Conservation (phyloP, 2,888 invertebrate genomes). For the Drosophila antonietae region DNA sequence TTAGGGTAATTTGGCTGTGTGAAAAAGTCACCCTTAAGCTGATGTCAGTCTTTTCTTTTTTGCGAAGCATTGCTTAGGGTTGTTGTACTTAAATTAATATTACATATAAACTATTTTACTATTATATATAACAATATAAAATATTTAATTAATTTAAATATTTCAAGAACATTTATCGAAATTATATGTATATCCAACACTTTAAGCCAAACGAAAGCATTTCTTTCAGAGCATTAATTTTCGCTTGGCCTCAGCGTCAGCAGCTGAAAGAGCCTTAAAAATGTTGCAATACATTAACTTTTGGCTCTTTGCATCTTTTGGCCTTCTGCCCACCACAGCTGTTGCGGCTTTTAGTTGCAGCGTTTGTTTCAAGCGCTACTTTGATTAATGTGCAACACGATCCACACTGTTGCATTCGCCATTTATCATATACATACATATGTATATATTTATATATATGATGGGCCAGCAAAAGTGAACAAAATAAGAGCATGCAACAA, state of each 20-base stretch:
- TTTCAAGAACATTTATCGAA: neutral
- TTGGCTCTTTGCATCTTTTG: slow-evolving; percentile 36
- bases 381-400: slow-evolving; percentile 58
- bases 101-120: too few species aligned
- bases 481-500: neutral
- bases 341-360: slow-evolving; percentile 41
- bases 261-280: slow-evolving; percentile 11
- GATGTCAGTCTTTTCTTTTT: slow-evolving; percentile 15
- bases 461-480: neutral
- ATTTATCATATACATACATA: slow-evolving; percentile 25
- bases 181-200: neutral
- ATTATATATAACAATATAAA: too few species aligned
- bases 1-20: slow-evolving; percentile 32
- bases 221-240: neutral
- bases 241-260: neutral
- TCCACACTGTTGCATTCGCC: slow-evolving; percentile 29
- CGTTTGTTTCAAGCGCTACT: slow-evolving; percentile 35
- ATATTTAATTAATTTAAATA: too few species aligned
- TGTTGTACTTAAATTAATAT: neutral
- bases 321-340: slow-evolving; percentile 23
- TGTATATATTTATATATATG: neutral
- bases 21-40: slow-evolving; percentile 22
- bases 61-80: neutral
- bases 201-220: neutral
- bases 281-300: slow-evolving; percentile 60